These are phyloP conservation scores for Cactoblastis cactorum DNA, from an alignment of 2,888 invertebrate species.

Conservation along the genomic window DNA sequence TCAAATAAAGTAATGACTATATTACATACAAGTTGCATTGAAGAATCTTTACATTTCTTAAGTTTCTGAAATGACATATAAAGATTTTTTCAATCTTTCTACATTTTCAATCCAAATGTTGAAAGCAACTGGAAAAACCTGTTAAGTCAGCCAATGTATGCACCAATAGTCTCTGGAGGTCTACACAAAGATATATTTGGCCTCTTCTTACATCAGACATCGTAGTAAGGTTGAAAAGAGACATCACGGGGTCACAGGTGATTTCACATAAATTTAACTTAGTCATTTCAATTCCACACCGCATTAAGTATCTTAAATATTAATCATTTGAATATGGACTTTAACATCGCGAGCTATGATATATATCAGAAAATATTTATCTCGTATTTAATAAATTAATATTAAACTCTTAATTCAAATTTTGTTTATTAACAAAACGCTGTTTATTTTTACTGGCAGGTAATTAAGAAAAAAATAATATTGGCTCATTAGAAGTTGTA, in stretches of 20 bases:
- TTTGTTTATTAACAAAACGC: conserved; percentile 33
- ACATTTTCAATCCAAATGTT: conserved; percentile 39
- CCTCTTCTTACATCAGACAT: conserved; percentile 38
- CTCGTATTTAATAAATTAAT: conserved; percentile 44
- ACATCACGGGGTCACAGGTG: conserved; percentile 37
- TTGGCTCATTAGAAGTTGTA: background rate
- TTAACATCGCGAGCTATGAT: conserved; percentile 23
- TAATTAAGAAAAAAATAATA: background rate
- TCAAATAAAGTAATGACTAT: too few species aligned
- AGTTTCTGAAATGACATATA: too few species aligned
- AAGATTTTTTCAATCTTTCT: background rate
- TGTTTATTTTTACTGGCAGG: background rate
- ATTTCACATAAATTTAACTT: conserved; percentile 50
- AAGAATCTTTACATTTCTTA: too few species aligned
- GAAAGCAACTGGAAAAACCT: conserved; percentile 53
- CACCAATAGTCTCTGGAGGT: conserved; percentile 38
- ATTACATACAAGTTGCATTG: too few species aligned
- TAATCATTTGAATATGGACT: conserved; percentile 31
- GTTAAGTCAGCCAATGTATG: conserved; percentile 70
- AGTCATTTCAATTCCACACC: conserved; percentile 34
- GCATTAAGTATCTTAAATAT: conserved; percentile 29
- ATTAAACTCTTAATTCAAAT: conserved; percentile 40
- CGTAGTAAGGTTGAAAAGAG: conserved; percentile 31
- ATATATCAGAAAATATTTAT: conserved; percentile 42
- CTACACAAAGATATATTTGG: conserved; percentile 32